These are phyloP conservation scores for Taxidea taxus DNA, from an alignment of 2,113 vertebrate species.

Conservation along the genomic window DNA sequence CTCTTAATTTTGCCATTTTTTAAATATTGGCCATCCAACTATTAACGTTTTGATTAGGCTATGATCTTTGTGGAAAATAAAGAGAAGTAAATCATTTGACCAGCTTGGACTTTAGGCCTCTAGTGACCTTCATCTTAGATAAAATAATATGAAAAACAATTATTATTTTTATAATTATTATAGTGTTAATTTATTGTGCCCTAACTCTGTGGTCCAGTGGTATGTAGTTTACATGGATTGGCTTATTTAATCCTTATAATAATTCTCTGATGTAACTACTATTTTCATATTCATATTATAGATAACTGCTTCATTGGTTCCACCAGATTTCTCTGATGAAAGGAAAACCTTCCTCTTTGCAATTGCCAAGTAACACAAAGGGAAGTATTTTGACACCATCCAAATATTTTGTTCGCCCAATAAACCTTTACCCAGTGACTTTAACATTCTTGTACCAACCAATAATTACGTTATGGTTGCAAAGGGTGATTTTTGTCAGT, in stretches of 20 bases:
- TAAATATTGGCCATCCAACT: not conserved
- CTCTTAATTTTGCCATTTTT: not conserved
- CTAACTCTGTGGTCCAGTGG: not conserved
- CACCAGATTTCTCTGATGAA: not conserved
- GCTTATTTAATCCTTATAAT: not conserved
- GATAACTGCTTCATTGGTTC: not conserved
- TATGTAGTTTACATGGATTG: not conserved
- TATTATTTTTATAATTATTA: not conserved
- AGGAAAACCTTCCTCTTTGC: not conserved
- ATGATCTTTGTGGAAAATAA: not conserved
- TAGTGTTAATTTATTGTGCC: not conserved
- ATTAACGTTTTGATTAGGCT: not conserved
- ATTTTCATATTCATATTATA: not conserved
- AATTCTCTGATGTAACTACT: not conserved
- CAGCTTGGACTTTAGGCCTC: not conserved
- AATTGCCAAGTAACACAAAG: not conserved
- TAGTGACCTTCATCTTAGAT: not conserved
- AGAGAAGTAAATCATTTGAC: not conserved
- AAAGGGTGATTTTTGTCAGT: not conserved
- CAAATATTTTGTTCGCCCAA: not conserved
- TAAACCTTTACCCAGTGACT: not conserved
- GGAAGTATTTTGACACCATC: not conserved
- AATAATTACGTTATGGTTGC: not conserved
- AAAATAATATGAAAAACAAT: not conserved
- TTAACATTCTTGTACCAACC: constrained; percentile 9